Base-by-base conservation (phyloP, 2,113 vertebrate species). In the Anhinga rufa region DNA sequence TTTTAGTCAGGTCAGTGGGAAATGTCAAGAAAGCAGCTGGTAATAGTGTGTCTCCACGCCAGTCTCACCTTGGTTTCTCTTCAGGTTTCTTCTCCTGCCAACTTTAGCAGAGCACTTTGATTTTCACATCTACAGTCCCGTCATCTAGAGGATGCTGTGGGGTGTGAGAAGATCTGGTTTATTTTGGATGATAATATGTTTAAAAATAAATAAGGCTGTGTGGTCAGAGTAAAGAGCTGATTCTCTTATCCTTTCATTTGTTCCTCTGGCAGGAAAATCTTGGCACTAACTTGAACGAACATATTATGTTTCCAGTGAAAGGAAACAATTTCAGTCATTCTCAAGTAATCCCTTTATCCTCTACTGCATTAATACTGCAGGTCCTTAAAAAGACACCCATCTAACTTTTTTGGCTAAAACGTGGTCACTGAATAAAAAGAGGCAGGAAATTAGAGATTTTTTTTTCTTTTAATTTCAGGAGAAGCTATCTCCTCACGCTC, bases 291-390 rank as follows among this genome's bases (percentile, higher is more conserved):
- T 74, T 88, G 88, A 75, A 76, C 71, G 55, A 93, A 82, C 8
- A 24, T 51, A 44, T 58, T 95, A 77, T 58, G n/a, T 83, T 93
- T 83, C 60, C 44, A 90, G 64, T 66, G 76, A 75, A 83, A 82
- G 88, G 82, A 88, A 92, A 82, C 92, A 81, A 82, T 93, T 88
- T 88, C 68, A 68, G 79, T 83, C 64, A 75, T 91, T 96, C 79
- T 86, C 42, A 1, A 90, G 20, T 78, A 94, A 96, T 83, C 46
- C 54, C 26, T 88, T 51, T 83, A 85, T 78, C 76, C 76, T 74
- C 68, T 68, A 60, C 51, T 46, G 64, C 51, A 55, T 90, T 70
- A 80, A 86, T 86, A 42, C 20, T 44, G 74, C 55, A 68, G 60
- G 51, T 68, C 65, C 65, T 90, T 94, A 78, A 91, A 93, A 88